phyloP scores from a whole-genome alignment of 2,888 invertebrate genomes.

The Zaprionus lineosus region DNA sequence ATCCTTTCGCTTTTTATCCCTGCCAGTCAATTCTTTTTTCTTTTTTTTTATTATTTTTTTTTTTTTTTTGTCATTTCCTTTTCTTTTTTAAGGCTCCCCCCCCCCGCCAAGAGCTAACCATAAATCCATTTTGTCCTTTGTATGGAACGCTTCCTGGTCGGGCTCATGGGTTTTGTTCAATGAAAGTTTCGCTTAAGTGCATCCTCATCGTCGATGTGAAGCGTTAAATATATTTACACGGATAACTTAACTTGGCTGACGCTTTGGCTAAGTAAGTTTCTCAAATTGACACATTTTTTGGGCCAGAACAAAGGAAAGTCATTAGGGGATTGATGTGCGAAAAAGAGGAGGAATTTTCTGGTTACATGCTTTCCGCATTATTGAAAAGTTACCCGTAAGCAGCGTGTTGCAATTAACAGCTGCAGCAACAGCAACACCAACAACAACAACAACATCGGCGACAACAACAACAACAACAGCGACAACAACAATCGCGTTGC shows the following conservation, averaged over 20 bases:
- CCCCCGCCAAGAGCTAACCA: no score
- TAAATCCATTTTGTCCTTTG: background rate
- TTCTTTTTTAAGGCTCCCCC: no score
- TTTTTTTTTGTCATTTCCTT: no score
- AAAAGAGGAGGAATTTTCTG: conserved; percentile 47
- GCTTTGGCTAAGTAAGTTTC: conserved; percentile 51
- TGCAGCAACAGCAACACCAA: conserved; percentile 18
- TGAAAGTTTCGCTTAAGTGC: conserved; percentile 46
- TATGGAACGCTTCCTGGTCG: no score
- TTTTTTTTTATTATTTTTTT: conserved; percentile 7
- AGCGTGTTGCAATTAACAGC: conserved; percentile 63
- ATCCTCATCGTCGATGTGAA: conserved; percentile 37
- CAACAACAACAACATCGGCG: conserved; percentile 1
- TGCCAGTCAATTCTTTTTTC: background rate
- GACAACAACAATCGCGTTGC: conserved; percentile 29
- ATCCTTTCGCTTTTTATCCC: conserved; percentile 17
- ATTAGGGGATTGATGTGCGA: conserved; percentile 63
- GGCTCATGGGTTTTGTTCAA: no score
- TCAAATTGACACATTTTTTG: conserved; percentile 63
- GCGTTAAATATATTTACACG: conserved; percentile 57
- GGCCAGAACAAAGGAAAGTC: conserved; percentile 56
- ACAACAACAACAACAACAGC: conserved; percentile 12
- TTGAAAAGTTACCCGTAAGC: conserved; percentile 70
- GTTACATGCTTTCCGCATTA: conserved; percentile 65
- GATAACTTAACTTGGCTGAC: conserved; percentile 56